phyloP scores from a whole-genome alignment of 2,797 vertebrate genomes.

The Staurois parvus region DNA sequence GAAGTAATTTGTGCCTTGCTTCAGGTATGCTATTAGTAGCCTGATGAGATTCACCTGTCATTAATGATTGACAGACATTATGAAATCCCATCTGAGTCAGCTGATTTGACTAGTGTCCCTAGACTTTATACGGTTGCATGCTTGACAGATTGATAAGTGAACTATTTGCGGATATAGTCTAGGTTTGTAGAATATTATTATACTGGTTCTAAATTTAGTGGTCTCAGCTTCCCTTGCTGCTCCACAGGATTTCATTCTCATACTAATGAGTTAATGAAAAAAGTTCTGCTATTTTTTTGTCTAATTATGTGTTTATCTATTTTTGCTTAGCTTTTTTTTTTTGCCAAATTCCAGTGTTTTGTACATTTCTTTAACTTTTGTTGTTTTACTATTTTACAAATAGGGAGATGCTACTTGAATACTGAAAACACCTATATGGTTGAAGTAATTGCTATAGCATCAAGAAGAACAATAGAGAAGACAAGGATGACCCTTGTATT shows the following conservation, averaged over 20 bases:
- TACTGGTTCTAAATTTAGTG: constrained; percentile 9
- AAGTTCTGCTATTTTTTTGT: background rate
- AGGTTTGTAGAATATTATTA: constrained; percentile 14
- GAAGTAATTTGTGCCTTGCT: constrained; percentile 57
- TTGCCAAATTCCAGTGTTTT: too few relatives aligned
- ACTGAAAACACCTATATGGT: too few relatives aligned
- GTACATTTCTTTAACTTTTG: too few relatives aligned
- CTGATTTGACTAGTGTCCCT: constrained; percentile 49
- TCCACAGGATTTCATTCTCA: background rate
- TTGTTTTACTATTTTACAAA: too few relatives aligned
- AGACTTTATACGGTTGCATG: constrained; percentile 7
- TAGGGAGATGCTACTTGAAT: too few relatives aligned
- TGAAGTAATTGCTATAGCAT: too few relatives aligned
- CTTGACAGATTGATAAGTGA: constrained; percentile 48
- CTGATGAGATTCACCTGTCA: constrained; percentile 58
- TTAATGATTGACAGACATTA: constrained; percentile 61
- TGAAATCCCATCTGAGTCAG: constrained; percentile 45
- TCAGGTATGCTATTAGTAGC: constrained; percentile 59
- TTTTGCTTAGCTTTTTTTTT: too few relatives aligned
- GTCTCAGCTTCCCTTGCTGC: background rate
- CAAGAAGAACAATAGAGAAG: too few relatives aligned
- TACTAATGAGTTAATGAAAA: too few relatives aligned
- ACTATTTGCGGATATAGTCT: constrained; percentile 11
- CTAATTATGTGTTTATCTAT: background rate
- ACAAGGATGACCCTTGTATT: too few relatives aligned